phyloP scores from a whole-genome alignment of 2,113 vertebrate genomes.

The Indicator maculatus region DNA sequence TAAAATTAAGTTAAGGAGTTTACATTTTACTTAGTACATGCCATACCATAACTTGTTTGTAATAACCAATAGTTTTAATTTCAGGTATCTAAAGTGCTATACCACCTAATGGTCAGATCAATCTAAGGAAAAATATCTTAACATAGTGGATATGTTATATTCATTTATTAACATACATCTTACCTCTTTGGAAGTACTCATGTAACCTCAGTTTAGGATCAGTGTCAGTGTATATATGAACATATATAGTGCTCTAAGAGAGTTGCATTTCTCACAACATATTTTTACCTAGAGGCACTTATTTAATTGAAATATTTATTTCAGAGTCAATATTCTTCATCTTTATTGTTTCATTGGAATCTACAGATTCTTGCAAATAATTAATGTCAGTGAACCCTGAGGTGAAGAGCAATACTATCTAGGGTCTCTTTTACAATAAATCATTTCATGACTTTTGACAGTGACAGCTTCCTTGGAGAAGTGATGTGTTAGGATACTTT shows the following conservation, averaged over 20 bases:
- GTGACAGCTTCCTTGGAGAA: not conserved
- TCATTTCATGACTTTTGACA: constrained; percentile 2
- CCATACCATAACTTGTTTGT: not conserved
- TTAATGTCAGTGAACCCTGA: not conserved
- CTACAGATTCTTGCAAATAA: constrained; percentile 22
- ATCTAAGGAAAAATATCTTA: not conserved
- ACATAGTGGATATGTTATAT: not conserved
- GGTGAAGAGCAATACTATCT: not conserved
- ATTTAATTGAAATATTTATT: constrained; percentile 32
- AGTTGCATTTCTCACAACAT: not conserved
- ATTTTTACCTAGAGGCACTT: constrained; percentile 30
- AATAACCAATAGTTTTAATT: not conserved
- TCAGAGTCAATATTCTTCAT: not conserved
- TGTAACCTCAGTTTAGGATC: not conserved
- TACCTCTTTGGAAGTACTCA: not conserved
- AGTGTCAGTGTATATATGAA: not conserved
- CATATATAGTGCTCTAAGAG: not conserved
- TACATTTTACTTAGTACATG: not conserved
- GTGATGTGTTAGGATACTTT: not conserved
- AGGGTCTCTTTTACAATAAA: not conserved
- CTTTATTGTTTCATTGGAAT: not conserved
- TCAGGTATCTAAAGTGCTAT: not conserved
- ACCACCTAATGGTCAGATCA: not conserved
- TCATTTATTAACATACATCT: not conserved
- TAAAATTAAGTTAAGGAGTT: not conserved